Percentiles rank a stretch among this genome's conserved stretches.
phyloP scores from a whole-genome alignment of 1,140 invertebrate genomes.

The Lerema accius region DNA sequence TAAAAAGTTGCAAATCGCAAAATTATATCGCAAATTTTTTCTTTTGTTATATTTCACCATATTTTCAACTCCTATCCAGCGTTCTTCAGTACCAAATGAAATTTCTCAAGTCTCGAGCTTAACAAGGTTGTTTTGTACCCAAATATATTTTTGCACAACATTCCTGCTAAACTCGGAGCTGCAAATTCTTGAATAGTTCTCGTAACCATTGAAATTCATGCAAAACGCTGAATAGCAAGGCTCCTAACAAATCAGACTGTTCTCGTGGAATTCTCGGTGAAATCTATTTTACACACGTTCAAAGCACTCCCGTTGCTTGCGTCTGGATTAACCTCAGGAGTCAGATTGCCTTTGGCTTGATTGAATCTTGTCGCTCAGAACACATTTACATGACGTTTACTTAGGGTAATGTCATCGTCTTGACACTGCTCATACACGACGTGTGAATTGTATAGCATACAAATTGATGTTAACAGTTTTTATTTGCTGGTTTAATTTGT shows the following conservation, averaged over 20 bases:
- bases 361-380: constrained; percentile 16
- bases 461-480: no score
- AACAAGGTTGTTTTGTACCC: constrained; percentile 8
- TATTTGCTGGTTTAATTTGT: no score
- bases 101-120: constrained; percentile 4
- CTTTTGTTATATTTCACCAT: background rate
- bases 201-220: constrained; percentile 31
- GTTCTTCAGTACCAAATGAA: constrained; percentile 5
- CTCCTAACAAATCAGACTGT: constrained; percentile 41
- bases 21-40: no score
- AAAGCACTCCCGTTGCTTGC: constrained; percentile 35
- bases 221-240: constrained; percentile 34
- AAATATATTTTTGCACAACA: constrained; percentile 20
- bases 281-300: constrained; percentile 40
- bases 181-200: constrained; percentile 25
- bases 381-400: constrained; percentile 25
- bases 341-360: constrained; percentile 15
- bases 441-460: background rate
- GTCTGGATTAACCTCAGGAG: constrained; percentile 30
- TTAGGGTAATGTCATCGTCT: constrained; percentile 13
- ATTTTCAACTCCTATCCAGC: background rate
- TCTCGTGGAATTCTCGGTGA: constrained; percentile 37
- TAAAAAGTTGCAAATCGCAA: no score
- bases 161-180: background rate
- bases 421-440: constrained; percentile 11